Evolutionary conservation across 2,113 vertebrate species (phyloP).

Genomic region (Psammodynastes pulverulentus): DNA sequence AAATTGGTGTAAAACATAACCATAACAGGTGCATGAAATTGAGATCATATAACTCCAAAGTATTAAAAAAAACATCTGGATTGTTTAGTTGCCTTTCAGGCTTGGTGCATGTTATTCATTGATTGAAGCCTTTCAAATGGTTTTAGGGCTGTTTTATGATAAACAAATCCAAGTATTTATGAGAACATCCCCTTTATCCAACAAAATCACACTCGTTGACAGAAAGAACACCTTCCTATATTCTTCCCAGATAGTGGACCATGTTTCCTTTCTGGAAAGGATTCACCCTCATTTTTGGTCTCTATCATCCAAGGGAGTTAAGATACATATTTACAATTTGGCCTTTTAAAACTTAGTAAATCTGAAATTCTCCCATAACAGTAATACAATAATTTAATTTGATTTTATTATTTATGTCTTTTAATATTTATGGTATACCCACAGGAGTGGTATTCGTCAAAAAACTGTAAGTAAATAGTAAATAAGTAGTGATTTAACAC

Average conservation of each 20-base stretch:
- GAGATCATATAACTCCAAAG: background rate
- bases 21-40: background rate
- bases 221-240: background rate
- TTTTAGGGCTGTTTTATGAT: background rate
- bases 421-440: background rate
- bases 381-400: background rate
- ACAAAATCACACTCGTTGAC: background rate
- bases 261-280: background rate
- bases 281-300: background rate
- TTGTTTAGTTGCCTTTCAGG: background rate
- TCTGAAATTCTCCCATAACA: background rate
- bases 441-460: background rate
- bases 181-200: background rate
- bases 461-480: background rate
- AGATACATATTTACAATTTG: background rate
- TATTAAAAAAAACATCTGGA: background rate
- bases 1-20: background rate
- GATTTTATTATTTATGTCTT: background rate
- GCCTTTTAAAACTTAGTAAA: background rate
- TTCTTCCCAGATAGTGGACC: background rate
- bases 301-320: background rate
- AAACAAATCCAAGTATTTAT: background rate
- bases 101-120: background rate
- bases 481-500: background rate
- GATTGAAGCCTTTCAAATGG: background rate